Evolutionary conservation across 2,888 invertebrate genomes (phyloP).

Genomic region (Pachliopta kotzebuea): DNA sequence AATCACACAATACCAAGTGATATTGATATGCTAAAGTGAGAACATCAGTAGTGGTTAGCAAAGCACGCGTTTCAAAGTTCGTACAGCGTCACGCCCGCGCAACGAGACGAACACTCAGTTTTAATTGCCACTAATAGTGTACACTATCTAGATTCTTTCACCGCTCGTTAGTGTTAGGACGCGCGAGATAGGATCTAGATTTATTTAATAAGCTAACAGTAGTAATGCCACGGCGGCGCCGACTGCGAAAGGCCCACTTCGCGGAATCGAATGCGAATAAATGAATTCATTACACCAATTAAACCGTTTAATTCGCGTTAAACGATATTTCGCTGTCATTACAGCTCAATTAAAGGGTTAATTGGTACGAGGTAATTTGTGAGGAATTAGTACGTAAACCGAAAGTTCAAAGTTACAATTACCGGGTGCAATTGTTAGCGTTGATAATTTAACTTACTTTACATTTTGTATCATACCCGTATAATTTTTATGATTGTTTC

Average conservation of each 20-base stretch:
- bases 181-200: slow-evolving; percentile 49
- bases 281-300: slow-evolving; percentile 19
- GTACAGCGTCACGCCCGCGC: slow-evolving; percentile 46
- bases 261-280: slow-evolving; percentile 23
- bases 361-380: slow-evolving; percentile 5
- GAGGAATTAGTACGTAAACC: slow-evolving; percentile 1
- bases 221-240: slow-evolving; percentile 36
- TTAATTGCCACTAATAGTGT: slow-evolving; percentile 62
- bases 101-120: slow-evolving; percentile 47
- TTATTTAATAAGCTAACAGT: slow-evolving; percentile 53
- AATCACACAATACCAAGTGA: too few species aligned
- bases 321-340: slow-evolving; percentile 12
- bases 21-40: background rate
- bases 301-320: slow-evolving; percentile 20
- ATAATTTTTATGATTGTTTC: too few species aligned
- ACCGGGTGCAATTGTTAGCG: background rate
- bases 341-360: slow-evolving; percentile 11
- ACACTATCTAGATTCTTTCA: slow-evolving; percentile 62
- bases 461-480: too few species aligned
- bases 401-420: slow-evolving; percentile 12
- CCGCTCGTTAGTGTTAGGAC: slow-evolving; percentile 51
- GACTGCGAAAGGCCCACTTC: slow-evolving; percentile 28
- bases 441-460: too few species aligned
- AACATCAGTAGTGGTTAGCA: slow-evolving; percentile 29
- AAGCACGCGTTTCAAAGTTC: slow-evolving; percentile 43